Base-by-base conservation (phyloP, 2,888 invertebrate species). In the Thymelicus sylvestris region DNA sequence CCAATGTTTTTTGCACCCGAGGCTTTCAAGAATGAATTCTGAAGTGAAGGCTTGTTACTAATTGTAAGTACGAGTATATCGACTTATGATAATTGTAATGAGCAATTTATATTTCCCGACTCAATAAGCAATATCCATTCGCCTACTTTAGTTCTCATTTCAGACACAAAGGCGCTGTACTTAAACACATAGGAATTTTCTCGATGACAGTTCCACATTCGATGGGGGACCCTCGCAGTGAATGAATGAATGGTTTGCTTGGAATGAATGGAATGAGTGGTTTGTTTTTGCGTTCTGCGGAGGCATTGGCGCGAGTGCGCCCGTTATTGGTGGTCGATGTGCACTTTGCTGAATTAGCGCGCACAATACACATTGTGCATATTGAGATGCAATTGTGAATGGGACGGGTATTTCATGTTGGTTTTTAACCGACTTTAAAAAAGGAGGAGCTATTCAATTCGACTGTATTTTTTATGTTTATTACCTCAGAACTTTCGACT, bases 321-420 rank as follows among this genome's bases (percentile, higher is more conserved):
- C 15, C 39, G n/a, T n/a, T 15, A 60, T 60, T 52, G 50, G 19
- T 52, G 15, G 39, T 15, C 39, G 50, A 64, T 64, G 64, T 64
- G 64, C 64, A 62, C 47, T 64, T 64, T 52, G 50, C 50, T 52
- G 64, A 50, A 64, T 64, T 50, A 64, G 19, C 50, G 19, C 12
- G 15, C 19, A 52, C 15, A 52, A 52, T 52, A 52, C 50, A 52
- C 19, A 44, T 44, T 44, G 44, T 44, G 44, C 44, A 44, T 44
- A 10, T 44, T 8, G 44, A 44, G 44, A 44, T 12, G 44, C 44
- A 44, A 44, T 44, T 44, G 44, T 8, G 12, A 44, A 44, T 44
- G 44, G 10, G 44, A 44, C 44, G 44, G 10, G 44, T 44, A 12
- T 44, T 44, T 44, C 12, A 1, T 44, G 44, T 8, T 10, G 8